Evolutionary conservation across 2,113 vertebrate genomes (phyloP), one percentile per base, ranked within the genome.

Genomic region (Misgurnus mizolepis): DNA sequence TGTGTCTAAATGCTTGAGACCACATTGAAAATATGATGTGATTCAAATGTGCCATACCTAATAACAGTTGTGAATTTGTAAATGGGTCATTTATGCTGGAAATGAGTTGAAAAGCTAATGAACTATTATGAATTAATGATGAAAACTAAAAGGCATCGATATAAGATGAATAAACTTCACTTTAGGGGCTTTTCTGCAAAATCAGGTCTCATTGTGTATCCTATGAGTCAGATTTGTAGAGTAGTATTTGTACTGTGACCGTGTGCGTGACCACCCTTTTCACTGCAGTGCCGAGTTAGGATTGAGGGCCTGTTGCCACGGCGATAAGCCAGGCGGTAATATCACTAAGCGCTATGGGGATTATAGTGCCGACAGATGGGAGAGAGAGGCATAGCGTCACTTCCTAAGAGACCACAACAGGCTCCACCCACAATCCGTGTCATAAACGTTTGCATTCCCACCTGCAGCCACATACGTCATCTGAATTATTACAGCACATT

Each of bases 301-400:
- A 93, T 92, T 92, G 92, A 91, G 90, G 86, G 90, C 90, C 89
- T 89, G 91, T 93, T 92, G 89, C 92, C 90, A 90, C 71, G 88
- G 91, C 71, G 87, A 92, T 93, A 93, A 93, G 85, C 89, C 91
- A 91, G 90, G 87, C 89, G 85, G 90, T 93, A 94, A 93, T 91
- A 91, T 92, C 90, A 87, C 90, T 92, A 91, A 93, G 88, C 90
- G 85, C 89, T 91, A 87, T 84, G 85, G 91, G 92, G 91, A 93
- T 94, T 94, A 94, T 89, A 90, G 90, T 91, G 88, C 64, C 65
- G 88, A 93, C 93, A 94, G 93, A 94, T 93, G 93, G 93, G 88
- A 73, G 70, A 84, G 82, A 88, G 81, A 84, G 82, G 88, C 78
- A 89, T 82, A 64, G 83, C 86, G 39, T 90, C 90, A 92, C 90